phyloP scores from a whole-genome alignment of 2,888 invertebrate genomes.

The Diaperis boleti region DNA sequence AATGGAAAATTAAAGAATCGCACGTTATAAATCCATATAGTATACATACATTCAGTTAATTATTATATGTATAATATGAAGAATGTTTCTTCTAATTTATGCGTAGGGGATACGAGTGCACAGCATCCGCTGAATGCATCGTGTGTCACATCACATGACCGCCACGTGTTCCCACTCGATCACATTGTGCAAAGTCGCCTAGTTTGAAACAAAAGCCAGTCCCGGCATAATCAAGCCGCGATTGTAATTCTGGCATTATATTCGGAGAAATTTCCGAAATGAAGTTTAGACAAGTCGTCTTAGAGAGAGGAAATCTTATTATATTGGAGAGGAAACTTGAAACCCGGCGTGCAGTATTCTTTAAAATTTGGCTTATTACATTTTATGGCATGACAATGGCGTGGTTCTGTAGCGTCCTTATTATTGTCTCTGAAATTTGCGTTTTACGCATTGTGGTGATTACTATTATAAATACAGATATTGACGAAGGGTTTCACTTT shows the following conservation, averaged over 20 bases:
- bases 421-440: slow-evolving; percentile 32
- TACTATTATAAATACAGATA: slow-evolving; percentile 47
- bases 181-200: neutral
- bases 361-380: slow-evolving; percentile 44
- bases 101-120: slow-evolving; percentile 2
- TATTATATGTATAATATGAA: no score
- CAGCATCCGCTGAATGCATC: neutral
- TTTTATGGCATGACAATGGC: slow-evolving; percentile 40
- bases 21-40: no score
- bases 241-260: slow-evolving; percentile 36
- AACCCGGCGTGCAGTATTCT: slow-evolving; percentile 37
- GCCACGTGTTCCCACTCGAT: slow-evolving; percentile 26
- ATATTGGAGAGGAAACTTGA: slow-evolving; percentile 34
- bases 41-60: no score
- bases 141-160: slow-evolving; percentile 12
- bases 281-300: slow-evolving; percentile 40
- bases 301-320: slow-evolving; percentile 38
- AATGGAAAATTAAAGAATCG: no score
- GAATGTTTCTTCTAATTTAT: no score
- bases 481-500: slow-evolving; percentile 48
- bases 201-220: slow-evolving; percentile 25
- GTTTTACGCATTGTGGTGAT: slow-evolving; percentile 38
- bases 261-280: slow-evolving; percentile 39
- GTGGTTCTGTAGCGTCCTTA: slow-evolving; percentile 39
- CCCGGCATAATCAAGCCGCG: slow-evolving; percentile 28